Evolutionary conservation across 2,113 vertebrate genomes (phyloP), one percentile per base, ranked within the genome.

Genomic region (Cichladusa arquata): DNA sequence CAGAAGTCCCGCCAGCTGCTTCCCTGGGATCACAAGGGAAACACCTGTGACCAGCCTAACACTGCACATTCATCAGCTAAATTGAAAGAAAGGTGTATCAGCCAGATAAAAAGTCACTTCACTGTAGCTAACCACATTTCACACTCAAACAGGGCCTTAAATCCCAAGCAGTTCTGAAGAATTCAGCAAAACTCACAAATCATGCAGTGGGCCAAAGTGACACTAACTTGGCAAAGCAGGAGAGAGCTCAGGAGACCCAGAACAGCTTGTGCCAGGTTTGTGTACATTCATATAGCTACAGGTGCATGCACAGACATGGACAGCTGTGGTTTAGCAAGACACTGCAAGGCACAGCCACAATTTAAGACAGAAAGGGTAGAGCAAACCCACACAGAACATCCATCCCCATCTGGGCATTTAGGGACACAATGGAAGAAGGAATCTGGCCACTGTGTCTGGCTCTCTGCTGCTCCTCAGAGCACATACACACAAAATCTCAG

Each of bases 1-100:
- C 61, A 34, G 12, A 83, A 88, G 60, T 25, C 38, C 25, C 80
- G 67, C 23, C 3, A 12, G 20, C 42, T 74, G 56, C 19, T 0
- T 78, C 80, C 56, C 72, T 60, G 8, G 4, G 64, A 92, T 42
- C 67, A 51, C 36, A 70, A 47, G 33, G 4, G 38, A 90, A 93
- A 80, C 0, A 26, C 25, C 57, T 48, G 33, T 53, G 73, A 81
- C 45, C 65, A 65, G 45, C 33, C 25, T 65, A 79, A 74, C 14
- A 3, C 36, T 65, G 53, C 40, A 44, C 66, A 72, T 81, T 91
- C 61, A 80, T 91, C 84, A 92, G 28, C 50, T 69, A 57, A 88
- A 87, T 36, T 57, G 81, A 95, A 95, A 91, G 65, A 85, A 95
- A 95, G 65, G 77, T 92, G 80, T 34, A 89, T 92, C 86, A 69